Percentiles rank a stretch among this genome's conserved stretches.
Evolutionary conservation across 2,888 invertebrate genomes (phyloP).

Genomic region (Notodonta ziczac): DNA sequence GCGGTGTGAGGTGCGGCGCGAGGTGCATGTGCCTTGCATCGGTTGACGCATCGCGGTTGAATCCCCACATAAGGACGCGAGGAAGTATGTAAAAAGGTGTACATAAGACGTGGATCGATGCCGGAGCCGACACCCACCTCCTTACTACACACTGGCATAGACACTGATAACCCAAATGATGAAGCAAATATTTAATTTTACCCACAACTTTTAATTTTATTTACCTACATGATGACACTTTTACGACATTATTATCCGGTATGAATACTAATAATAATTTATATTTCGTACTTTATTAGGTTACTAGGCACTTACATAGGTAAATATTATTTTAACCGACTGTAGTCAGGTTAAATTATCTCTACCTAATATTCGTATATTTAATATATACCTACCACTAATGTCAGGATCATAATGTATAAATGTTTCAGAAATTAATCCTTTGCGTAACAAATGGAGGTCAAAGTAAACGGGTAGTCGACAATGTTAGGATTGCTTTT

Average conservation of each 20-base stretch:
- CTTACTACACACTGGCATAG: conserved; percentile 33
- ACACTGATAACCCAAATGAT: conserved; percentile 32
- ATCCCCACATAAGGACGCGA: conserved; percentile 77
- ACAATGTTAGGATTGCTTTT: conserved; percentile 39
- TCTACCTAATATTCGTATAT: no score
- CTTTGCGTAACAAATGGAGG: neutral
- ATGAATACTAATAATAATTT: no score
- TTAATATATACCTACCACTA: no score
- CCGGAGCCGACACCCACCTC: conserved; percentile 65
- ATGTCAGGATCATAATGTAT: no score
- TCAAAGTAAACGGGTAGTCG: conserved; percentile 21
- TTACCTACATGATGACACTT: neutral
- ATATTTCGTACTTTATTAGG: no score
- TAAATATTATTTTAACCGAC: no score
- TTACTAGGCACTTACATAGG: no score
- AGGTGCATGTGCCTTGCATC: conserved; percentile 74
- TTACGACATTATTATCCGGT: neutral
- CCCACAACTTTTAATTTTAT: conserved; percentile 12
- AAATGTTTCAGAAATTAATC: no score
- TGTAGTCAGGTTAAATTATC: no score
- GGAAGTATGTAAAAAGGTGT: conserved; percentile 76
- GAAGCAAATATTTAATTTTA: conserved; percentile 17
- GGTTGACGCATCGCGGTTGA: conserved; percentile 81
- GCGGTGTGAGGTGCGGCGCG: conserved; percentile 43
- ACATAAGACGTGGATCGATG: conserved; percentile 81